Base-by-base conservation (phyloP, 30 jellyfish, hydroid and myxozoan species). In the Hydra vulgaris region DNA sequence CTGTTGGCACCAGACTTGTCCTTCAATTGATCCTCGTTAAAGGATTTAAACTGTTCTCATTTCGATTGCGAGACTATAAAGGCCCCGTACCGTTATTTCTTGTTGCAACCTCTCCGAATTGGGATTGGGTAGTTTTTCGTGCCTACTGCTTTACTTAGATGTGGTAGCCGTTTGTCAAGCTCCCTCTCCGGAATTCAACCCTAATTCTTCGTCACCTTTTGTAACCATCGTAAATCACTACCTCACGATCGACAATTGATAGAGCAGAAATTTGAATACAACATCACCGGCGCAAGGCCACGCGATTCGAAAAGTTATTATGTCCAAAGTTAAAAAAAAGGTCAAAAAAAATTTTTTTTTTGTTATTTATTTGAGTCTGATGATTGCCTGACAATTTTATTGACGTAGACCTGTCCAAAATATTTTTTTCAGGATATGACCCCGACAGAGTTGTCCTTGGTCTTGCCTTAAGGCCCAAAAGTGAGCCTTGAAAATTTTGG, bases 131-230 rank as follows among this genome's bases (percentile, higher is more conserved):
- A 84, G 79, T 85, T 81, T 40, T 85, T 81, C 88, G 88, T 79
- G 88, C 88, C 88, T 84, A 92, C 89, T 84, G 92, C 92, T 90
- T 78, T 83, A 92, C 92, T 84, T 84, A 53, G 92, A 84, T 78
- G 92, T 84, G 92, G 92, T 84, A 84, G 92, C 92, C 92, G 92
- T 77, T 84, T 84, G 92, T 84, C 92, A 84, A 92, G 92, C 93
- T 84, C 87, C 90, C 92, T 84, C 93, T 84, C 93, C 93, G 92
- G 93, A 82, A 82, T 82, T 84, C 90, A 79, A 84, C 92, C 94
- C 92, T 84, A 69, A 84, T 84, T 76, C 92, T 69, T 87, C 92
- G 92, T 84, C 82, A 84, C 92, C 92, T 93, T 87, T 84, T 61
- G 26, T 88, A 84, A 78, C 92, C 93, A 75, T 78, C 79, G 89